Percentiles rank a stretch among this genome's conserved stretches.
phyloP scores from a whole-genome alignment of 2,888 invertebrate species.

The Mythimna lalbum region DNA sequence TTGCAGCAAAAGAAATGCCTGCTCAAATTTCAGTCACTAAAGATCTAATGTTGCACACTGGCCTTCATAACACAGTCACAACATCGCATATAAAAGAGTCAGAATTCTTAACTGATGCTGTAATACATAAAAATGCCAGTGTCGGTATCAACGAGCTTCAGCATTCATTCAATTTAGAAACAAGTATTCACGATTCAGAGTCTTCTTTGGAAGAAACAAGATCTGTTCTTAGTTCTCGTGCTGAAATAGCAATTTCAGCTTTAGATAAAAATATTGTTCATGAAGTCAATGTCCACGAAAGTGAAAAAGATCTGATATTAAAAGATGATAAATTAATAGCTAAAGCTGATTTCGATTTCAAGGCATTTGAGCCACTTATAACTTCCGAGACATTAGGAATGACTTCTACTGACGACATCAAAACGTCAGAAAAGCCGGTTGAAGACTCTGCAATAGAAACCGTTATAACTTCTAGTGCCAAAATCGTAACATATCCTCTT shows the following conservation, averaged over 20 bases:
- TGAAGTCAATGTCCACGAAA: constrained; percentile 92
- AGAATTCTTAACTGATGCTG: constrained; percentile 86
- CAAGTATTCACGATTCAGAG: constrained; percentile 92
- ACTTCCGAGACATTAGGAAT: constrained; percentile 88
- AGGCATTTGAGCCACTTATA: constrained; percentile 91
- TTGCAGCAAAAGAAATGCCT: constrained; percentile 81
- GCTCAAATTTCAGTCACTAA: constrained; percentile 75
- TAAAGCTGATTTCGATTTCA: constrained; percentile 91
- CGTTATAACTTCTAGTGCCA: constrained; percentile 92
- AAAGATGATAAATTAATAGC: constrained; percentile 87
- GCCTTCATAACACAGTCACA: constrained; percentile 91
- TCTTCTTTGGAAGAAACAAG: constrained; percentile 84
- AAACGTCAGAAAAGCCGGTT: constrained; percentile 87
- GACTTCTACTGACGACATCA: constrained; percentile 87
- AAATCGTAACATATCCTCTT: constrained; percentile 91
- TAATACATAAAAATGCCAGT: constrained; percentile 89
- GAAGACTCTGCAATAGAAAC: constrained; percentile 81
- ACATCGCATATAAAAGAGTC: constrained; percentile 93
- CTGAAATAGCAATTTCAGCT: constrained; percentile 87
- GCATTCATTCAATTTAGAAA: constrained; percentile 91
- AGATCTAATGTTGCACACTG: constrained; percentile 84
- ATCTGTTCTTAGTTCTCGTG: constrained; percentile 81
- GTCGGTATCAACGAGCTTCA: constrained; percentile 91
- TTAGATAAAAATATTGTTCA: constrained; percentile 91
- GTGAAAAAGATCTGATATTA: constrained; percentile 90